Percentiles rank a stretch among this genome's conserved stretches.
These are phyloP conservation scores for Ischnus inquisitorius DNA, from an alignment of 2,888 invertebrate genomes.

Conservation along the genomic window DNA sequence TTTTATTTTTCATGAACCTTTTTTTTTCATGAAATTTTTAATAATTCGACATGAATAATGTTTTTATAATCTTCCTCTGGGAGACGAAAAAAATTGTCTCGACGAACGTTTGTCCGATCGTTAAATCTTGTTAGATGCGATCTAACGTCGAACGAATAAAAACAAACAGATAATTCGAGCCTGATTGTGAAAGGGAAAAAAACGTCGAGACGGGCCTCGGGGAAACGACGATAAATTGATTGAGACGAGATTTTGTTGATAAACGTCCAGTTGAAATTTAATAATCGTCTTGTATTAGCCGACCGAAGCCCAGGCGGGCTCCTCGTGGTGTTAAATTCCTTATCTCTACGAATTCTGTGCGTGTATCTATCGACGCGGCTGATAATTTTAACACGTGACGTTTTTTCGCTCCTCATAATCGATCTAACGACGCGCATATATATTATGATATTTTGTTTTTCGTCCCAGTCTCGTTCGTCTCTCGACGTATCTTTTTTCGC, in stretches of 20 bases:
- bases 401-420: slow-evolving; percentile 37
- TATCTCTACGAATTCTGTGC: slow-evolving; percentile 22
- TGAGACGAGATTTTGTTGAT: not conserved
- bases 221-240: slow-evolving; percentile 21
- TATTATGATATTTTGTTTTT: slow-evolving; percentile 35
- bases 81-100: too few relatives aligned
- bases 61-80: too few relatives aligned
- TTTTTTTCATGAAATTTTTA: too few relatives aligned
- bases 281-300: not conserved
- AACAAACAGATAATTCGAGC: not conserved
- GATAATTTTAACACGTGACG: slow-evolving; percentile 46
- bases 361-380: slow-evolving; percentile 13
- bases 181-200: not conserved
- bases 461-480: not conserved
- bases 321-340: slow-evolving; percentile 1
- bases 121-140: not conserved
- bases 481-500: not conserved
- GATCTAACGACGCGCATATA: slow-evolving; percentile 17
- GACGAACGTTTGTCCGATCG: not conserved
- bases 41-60: too few relatives aligned
- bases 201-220: not conserved
- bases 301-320: slow-evolving; percentile 7
- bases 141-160: not conserved
- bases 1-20: too few relatives aligned
- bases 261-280: slow-evolving; percentile 12